phyloP scores from a whole-genome alignment of 2,113 vertebrate species.

The Plecotus auritus region DNA sequence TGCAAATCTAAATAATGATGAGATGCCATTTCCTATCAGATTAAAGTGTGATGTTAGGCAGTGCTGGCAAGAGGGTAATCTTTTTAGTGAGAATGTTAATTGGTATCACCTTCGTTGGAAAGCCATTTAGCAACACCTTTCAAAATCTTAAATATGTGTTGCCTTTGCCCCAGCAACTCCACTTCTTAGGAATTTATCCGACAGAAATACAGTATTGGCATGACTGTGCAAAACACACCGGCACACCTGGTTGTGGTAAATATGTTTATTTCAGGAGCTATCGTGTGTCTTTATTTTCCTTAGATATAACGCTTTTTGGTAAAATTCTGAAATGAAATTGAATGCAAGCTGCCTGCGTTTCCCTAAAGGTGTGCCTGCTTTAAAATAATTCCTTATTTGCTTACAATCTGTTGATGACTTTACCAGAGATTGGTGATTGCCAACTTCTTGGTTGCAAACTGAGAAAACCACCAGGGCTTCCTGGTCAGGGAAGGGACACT shows the following conservation, averaged over 20 bases:
- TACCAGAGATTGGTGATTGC: accelerated
- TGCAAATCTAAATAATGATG: background rate
- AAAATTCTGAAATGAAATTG: background rate
- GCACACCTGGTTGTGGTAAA: background rate
- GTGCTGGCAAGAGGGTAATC: background rate
- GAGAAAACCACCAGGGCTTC: background rate
- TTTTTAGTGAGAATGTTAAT: background rate
- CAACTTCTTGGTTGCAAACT: conserved; percentile 2
- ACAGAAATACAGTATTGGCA: background rate
- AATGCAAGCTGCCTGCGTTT: background rate
- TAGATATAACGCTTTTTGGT: background rate
- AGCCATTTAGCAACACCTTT: background rate
- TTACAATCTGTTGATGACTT: background rate
- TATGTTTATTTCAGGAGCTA: background rate
- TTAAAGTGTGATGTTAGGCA: background rate
- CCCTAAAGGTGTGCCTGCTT: background rate
- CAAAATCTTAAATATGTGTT: background rate
- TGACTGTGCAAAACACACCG: background rate
- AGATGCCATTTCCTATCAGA: background rate
- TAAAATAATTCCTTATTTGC: background rate
- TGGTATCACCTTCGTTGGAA: background rate
- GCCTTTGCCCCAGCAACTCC: background rate
- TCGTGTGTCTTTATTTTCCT: background rate
- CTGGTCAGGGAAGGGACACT: background rate
- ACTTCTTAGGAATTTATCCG: background rate